These are phyloP conservation scores for Sylvilagus bachmani DNA, from an alignment of 2,113 vertebrate species.

Conservation along the genomic window DNA sequence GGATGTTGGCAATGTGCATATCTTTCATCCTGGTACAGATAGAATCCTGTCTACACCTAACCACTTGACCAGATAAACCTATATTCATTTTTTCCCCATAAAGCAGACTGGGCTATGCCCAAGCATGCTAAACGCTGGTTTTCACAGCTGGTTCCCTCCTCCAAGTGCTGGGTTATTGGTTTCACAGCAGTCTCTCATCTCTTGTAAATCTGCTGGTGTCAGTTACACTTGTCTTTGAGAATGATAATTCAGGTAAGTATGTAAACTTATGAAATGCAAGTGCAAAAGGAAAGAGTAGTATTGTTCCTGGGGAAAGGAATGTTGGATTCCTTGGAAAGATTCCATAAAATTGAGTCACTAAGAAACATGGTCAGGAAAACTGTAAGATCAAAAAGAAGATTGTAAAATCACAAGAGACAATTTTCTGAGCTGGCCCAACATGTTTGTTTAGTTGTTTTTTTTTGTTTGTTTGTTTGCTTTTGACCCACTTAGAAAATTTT, in stretches of 20 bases:
- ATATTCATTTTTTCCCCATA: not conserved
- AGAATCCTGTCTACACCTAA: not conserved
- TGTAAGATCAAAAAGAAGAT: slow-evolving; percentile 33
- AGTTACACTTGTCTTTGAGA: slow-evolving; percentile 36
- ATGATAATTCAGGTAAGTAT: slow-evolving; percentile 41
- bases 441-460: not conserved
- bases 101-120: not conserved
- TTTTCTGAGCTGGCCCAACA: not conserved
- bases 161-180: not conserved
- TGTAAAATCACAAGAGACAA: slow-evolving; percentile 17
- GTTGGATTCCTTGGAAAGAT: slow-evolving; percentile 46
- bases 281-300: not conserved
- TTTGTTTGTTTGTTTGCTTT: slow-evolving; percentile 1
- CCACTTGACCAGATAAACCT: not conserved
- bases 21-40: not conserved
- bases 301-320: slow-evolving; percentile 23
- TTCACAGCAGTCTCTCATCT: not conserved
- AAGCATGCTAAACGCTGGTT: not conserved
- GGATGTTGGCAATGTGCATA: not conserved
- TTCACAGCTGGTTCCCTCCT: not conserved
- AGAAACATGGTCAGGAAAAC: slow-evolving; percentile 8
- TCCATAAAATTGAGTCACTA: not conserved
- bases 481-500: slow-evolving; percentile 3
- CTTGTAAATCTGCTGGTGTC: slow-evolving; percentile 18
- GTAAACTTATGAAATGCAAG: not conserved